Percentiles rank a stretch among this genome's conserved stretches.
phyloP scores from a whole-genome alignment of 2,888 invertebrate species.

The Chaetogeoica ovagalla region DNA sequence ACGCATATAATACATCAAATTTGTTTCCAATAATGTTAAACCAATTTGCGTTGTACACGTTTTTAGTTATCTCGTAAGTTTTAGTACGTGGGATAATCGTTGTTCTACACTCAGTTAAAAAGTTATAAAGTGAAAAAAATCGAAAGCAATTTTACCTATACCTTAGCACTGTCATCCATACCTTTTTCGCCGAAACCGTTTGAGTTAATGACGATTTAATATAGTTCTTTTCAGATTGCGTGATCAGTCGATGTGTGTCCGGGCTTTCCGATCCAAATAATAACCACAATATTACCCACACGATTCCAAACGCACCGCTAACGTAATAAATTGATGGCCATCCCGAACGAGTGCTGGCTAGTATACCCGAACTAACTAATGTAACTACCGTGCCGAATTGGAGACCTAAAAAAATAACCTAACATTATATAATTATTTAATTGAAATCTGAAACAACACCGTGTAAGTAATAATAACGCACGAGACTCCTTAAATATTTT shows the following conservation, averaged over 20 bases:
- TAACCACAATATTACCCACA: slow-evolving; percentile 68
- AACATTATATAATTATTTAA: neutral
- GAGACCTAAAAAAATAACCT: slow-evolving; percentile 54
- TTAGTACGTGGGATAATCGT: too few relatives aligned
- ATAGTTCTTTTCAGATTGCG: slow-evolving; percentile 66
- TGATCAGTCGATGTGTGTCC: slow-evolving; percentile 65
- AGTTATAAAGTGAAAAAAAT: too few relatives aligned
- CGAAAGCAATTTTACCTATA: too few relatives aligned
- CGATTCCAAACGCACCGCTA: slow-evolving; percentile 68
- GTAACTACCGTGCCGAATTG: slow-evolving; percentile 72
- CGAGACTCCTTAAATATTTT: too few relatives aligned
- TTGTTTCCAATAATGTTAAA: too few relatives aligned
- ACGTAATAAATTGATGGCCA: slow-evolving; percentile 81
- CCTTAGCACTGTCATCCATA: too few relatives aligned
- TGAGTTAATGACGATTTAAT: slow-evolving; percentile 65
- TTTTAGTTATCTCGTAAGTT: too few relatives aligned
- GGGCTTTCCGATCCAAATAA: slow-evolving; percentile 72
- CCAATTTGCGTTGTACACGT: too few relatives aligned
- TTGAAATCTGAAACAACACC: too few relatives aligned
- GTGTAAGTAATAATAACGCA: too few relatives aligned
- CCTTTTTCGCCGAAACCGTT: slow-evolving; percentile 43
- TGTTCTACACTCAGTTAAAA: too few relatives aligned
- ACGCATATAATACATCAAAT: too few relatives aligned
- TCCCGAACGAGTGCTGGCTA: slow-evolving; percentile 70
- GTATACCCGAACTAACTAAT: slow-evolving; percentile 71